These are phyloP conservation scores for Gorilla gorilla DNA, from an alignment of 2,113 vertebrate species.

Conservation along the genomic window DNA sequence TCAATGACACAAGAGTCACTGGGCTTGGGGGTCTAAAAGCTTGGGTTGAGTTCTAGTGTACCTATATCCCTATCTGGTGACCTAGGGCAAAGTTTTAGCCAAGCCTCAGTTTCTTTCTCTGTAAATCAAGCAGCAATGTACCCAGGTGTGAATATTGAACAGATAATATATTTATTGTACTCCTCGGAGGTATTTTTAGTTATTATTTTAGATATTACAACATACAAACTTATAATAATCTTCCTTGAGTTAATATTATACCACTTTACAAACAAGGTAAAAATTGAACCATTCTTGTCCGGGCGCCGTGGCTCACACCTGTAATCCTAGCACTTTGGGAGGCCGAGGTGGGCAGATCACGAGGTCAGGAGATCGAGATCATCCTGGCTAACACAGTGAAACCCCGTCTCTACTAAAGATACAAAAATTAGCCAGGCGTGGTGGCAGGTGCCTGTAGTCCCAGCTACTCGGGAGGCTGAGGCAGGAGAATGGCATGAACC, in stretches of 20 bases:
- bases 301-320: no score
- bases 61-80: neutral
- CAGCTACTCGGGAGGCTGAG: no score
- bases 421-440: no score
- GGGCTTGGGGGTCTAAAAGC: neutral
- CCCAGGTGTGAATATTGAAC: neutral
- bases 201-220: neutral
- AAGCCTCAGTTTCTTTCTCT: neutral
- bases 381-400: no score
- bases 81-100: neutral
- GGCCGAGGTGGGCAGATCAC: no score
- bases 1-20: neutral
- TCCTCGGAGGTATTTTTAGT: neutral
- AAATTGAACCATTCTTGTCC: neutral
- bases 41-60: neutral
- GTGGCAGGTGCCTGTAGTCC: no score
- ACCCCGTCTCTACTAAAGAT: no score
- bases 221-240: neutral
- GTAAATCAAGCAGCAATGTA: neutral
- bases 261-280: neutral
- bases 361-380: no score
- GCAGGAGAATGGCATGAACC: no score
- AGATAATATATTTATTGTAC: neutral
- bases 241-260: neutral
- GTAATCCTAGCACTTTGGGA: no score